Conservation (phyloP, 1,140 invertebrate species). For the Xylocopa sonorina region DNA sequence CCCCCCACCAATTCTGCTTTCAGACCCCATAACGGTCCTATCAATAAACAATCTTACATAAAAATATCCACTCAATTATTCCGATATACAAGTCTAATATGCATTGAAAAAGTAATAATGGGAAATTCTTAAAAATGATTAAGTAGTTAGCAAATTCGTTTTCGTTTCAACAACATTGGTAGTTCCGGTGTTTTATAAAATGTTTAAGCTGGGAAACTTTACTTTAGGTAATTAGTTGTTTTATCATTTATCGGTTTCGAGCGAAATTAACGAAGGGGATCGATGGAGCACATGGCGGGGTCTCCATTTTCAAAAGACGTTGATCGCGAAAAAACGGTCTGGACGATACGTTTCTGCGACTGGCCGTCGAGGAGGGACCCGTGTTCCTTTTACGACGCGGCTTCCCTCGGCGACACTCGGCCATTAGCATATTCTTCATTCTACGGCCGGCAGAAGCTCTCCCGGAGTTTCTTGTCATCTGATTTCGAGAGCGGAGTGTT, state of each 20-base stretch:
- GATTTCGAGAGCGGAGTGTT: slow-evolving; percentile 3
- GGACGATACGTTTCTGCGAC: slow-evolving; percentile 10
- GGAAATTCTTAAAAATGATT: too few species aligned
- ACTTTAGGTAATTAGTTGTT: too few species aligned
- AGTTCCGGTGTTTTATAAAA: too few species aligned
- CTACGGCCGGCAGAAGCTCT: slow-evolving; percentile 9
- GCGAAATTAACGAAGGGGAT: slow-evolving; percentile 16
- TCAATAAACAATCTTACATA: background rate
- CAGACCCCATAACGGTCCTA: background rate
- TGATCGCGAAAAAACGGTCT: background rate
- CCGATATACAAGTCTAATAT: too few species aligned
- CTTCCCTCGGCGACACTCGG: slow-evolving; percentile 8
- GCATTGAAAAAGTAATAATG: too few species aligned
- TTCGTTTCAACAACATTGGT: too few species aligned
- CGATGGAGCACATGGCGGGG: background rate
- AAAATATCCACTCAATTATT: too few species aligned
- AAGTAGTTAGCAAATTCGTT: too few species aligned
- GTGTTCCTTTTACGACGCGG: slow-evolving; percentile 32
- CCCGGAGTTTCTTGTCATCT: slow-evolving; percentile 24
- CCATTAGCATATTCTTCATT: slow-evolving; percentile 43
- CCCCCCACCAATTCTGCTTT: background rate
- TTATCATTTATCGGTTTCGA: too few species aligned
- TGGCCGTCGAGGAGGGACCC: slow-evolving; percentile 9
- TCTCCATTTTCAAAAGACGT: background rate
- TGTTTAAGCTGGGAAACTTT: too few species aligned